Percentiles rank a stretch among this genome's conserved stretches.
Conservation (phyloP, 1,140 invertebrate species). For the Cyrtorhinus lividipennis region DNA sequence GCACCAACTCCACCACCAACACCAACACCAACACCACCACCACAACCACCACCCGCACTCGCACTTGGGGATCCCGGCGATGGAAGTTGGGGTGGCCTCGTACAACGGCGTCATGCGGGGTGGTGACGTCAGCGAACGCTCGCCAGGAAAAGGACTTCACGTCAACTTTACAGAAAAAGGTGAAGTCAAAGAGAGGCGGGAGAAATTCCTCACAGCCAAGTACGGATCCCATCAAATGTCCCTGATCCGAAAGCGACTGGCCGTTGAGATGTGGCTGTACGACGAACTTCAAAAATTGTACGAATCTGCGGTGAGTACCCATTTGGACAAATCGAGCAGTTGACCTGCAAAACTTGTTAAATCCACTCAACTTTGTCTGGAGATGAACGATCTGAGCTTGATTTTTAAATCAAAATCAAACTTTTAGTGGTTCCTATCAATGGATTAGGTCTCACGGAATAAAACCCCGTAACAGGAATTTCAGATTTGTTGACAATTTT, state of each 20-base stretch:
- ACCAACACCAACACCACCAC: too few relatives aligned
- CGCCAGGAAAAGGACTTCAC: slow-evolving; percentile 63
- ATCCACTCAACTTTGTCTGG: background rate
- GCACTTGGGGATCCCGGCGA: background rate
- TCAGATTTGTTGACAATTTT: too few relatives aligned
- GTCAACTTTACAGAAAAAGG: slow-evolving; percentile 79
- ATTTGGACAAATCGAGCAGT: too few relatives aligned
- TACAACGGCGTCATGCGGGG: slow-evolving; percentile 18
- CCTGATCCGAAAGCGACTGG: slow-evolving; percentile 81
- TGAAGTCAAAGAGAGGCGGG: slow-evolving; percentile 68
- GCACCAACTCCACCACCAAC: too few relatives aligned
- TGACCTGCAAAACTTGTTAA: background rate
- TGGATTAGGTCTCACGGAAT: too few relatives aligned
- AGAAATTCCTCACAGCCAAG: slow-evolving; percentile 92
- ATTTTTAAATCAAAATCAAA: background rate
- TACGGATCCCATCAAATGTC: slow-evolving; percentile 95
- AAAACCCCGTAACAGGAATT: too few relatives aligned
- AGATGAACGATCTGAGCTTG: background rate
- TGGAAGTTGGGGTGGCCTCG: slow-evolving; percentile 21
- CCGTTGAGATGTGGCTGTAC: slow-evolving; percentile 95
- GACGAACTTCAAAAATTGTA: slow-evolving; percentile 85
- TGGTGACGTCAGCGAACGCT: slow-evolving; percentile 42
- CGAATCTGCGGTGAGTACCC: slow-evolving; percentile 55
- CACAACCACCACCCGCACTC: too few relatives aligned
- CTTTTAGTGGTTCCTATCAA: too few relatives aligned